These are phyloP conservation scores for Amaurobius ferox DNA, from an alignment of 2,888 invertebrate species.

Conservation along the genomic window DNA sequence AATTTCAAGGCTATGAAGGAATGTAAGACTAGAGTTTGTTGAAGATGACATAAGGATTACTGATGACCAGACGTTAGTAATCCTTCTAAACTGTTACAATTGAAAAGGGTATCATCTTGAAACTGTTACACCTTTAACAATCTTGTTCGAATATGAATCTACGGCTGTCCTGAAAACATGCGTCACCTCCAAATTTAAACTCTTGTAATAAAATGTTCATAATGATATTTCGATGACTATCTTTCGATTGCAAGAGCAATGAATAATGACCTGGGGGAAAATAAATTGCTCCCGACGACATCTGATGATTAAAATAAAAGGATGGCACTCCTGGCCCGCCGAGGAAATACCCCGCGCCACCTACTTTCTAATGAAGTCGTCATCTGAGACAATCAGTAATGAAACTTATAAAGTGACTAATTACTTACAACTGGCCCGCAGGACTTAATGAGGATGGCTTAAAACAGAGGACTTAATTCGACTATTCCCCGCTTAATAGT, in stretches of 20 bases:
- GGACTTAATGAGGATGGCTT: conserved; percentile 65
- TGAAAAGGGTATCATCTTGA: too few species aligned
- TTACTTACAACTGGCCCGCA: conserved; percentile 67
- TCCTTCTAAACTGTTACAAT: too few species aligned
- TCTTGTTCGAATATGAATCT: too few species aligned
- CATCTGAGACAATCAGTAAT: conserved; percentile 42
- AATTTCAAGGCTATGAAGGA: too few species aligned
- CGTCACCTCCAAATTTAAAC: neutral
- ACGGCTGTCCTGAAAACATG: neutral
- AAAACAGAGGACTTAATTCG: conserved; percentile 59
- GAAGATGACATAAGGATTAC: too few species aligned
- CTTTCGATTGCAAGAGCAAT: conserved; percentile 17
- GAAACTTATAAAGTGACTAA: conserved; percentile 72
- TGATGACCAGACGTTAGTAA: too few species aligned
- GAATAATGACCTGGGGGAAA: conserved; percentile 28
- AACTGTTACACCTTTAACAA: too few species aligned
- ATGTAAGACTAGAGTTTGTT: too few species aligned
- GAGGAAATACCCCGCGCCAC: neutral
- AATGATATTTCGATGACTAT: conserved; percentile 50
- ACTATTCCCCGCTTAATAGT: conserved; percentile 54
- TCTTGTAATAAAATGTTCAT: conserved; percentile 1
- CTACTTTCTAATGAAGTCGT: conserved; percentile 57
- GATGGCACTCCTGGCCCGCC: conserved; percentile 23
- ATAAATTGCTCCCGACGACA: conserved; percentile 10
- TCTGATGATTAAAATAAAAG: conserved; percentile 62